These are phyloP conservation scores for Drosophila gaucha DNA, from an alignment of 2,888 invertebrate species.

Conservation along the genomic window DNA sequence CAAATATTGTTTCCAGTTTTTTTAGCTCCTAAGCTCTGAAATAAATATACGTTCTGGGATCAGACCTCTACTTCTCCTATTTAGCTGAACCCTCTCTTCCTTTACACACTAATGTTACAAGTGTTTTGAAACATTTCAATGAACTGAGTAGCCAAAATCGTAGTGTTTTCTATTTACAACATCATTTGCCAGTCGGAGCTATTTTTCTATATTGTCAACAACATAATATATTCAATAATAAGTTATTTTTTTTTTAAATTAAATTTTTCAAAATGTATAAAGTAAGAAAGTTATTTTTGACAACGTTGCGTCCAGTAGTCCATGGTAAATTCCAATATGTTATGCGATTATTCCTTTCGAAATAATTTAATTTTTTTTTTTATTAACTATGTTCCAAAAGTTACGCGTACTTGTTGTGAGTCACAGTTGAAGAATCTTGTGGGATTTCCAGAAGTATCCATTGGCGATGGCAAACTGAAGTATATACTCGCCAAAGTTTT, in stretches of 20 bases:
- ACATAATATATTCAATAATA: constrained; percentile 1
- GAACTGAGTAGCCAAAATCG: constrained; percentile 19
- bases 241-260: not conserved
- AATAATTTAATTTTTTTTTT: not conserved
- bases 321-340: constrained; percentile 23
- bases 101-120: no score
- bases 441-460: constrained; percentile 36
- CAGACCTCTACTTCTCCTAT: no score
- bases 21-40: no score
- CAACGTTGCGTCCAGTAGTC: constrained; percentile 34
- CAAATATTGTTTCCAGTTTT: no score
- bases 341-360: no score
- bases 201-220: constrained; percentile 3
- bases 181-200: constrained; percentile 4
- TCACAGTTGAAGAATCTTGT: constrained; percentile 17
- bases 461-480: constrained; percentile 51
- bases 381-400: constrained; percentile 11
- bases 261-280: constrained; percentile 48
- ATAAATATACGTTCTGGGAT: no score
- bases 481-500: constrained; percentile 61
- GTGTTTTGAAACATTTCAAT: not conserved
- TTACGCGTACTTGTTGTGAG: constrained; percentile 30
- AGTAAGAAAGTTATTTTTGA: constrained; percentile 30
- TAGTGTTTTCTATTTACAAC: not conserved
- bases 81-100: no score